Base-by-base conservation (phyloP, 2,113 vertebrate species). In the Tetraodon nigroviridis region DNA sequence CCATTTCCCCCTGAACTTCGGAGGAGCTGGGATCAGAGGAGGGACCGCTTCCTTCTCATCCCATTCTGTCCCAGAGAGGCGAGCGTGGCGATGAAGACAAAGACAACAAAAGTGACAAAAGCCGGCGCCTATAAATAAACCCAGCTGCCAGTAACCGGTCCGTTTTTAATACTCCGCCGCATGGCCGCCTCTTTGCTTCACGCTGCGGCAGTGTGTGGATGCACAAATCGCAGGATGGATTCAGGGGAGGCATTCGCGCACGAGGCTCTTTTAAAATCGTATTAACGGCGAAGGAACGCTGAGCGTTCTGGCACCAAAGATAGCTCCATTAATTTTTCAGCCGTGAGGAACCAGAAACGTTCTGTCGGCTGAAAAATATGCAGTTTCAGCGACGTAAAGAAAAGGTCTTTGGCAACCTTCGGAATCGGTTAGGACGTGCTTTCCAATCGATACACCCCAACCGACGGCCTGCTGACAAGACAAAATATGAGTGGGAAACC, bases 321-420 rank as follows among this genome's bases (percentile, higher is more conserved):
- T 62, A 56, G 57, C 20, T 20, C 37, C 42, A 29, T 1, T n/a
- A 50, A 68, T 61, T 64, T 64, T 64, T 51, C 60, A 72, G 64
- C 50, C 2, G 44, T 46, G 44, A 46, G 44, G 32, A 12, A 12
- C 32, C 2, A 37, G 32, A 12, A 37, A 1, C 11, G 6, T 37
- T 37, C 32, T 1, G 32, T 37, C 32, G 11, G 32, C 32, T 37
- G 11, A 37, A 37, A 37, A 37, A 37, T 37, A 37, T 12, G 32
- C 32, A 37, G 32, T 32, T 32, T 32, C 8, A 32, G 29, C 29
- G 8, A 5, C 8, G 29, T 10, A 32, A 32, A n/a, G n/a, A 27
- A 37, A 37, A 37, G 32, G 11, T 37, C 32, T 37, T 37, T 37
- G 32, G 8, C 11, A 10, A 11, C 8, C 3, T 7, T 3, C 12